Conservation (phyloP, 2,797 vertebrate genomes). For the Pipistrellus kuhlii region DNA sequence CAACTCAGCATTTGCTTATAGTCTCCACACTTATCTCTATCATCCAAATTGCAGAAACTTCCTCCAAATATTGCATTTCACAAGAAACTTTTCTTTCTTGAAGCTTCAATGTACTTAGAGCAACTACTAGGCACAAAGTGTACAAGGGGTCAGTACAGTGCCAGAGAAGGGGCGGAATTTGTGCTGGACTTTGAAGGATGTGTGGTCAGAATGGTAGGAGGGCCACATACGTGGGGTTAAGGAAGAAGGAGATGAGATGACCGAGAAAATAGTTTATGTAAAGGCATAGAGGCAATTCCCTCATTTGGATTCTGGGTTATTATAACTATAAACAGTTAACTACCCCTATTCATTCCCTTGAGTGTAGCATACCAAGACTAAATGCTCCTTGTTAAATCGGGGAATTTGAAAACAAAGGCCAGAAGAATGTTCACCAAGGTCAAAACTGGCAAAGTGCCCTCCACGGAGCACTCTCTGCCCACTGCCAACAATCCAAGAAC, state of each 20-base stretch:
- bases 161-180: neutral
- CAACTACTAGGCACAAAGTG: neutral
- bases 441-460: conserved; percentile 32
- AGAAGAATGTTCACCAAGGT: conserved; percentile 56
- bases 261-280: neutral
- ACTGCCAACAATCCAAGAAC: neutral
- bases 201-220: neutral
- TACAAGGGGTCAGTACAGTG: neutral
- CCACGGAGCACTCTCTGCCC: neutral
- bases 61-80: neutral
- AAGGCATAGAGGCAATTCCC: conserved; percentile 25
- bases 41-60: neutral
- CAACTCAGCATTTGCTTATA: conserved; percentile 27
- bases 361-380: conserved; percentile 51
- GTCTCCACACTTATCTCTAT: neutral
- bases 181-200: neutral
- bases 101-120: neutral
- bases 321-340: conserved; percentile 45
- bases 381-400: conserved; percentile 53
- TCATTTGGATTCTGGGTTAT: conserved; percentile 56
- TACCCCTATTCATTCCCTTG: conserved; percentile 41
- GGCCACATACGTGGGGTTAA: neutral
- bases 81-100: neutral
- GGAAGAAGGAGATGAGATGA: neutral
- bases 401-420: conserved; percentile 52